Conservation (phyloP, 2,888 invertebrate genomes). For the Neoscelio sp. region DNA sequence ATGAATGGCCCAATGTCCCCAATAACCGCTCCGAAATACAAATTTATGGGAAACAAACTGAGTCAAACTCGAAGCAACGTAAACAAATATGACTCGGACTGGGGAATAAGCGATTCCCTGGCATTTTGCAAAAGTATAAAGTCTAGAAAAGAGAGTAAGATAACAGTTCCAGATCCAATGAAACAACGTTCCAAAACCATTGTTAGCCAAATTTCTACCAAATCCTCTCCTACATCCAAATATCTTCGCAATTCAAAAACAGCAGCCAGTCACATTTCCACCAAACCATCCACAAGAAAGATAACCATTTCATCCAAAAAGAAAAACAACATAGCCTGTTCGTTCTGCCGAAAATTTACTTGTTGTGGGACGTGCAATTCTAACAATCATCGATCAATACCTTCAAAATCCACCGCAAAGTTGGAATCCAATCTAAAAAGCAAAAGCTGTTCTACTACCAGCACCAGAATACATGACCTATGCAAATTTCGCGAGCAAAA, state of each 20-base stretch:
- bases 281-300: neutral
- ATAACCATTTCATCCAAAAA: conserved; percentile 45
- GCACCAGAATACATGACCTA: conserved; percentile 66
- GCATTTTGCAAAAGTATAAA: neutral
- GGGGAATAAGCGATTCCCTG: neutral
- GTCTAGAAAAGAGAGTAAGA: neutral
- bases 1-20: too few species aligned
- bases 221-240: conserved; percentile 11
- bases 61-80: neutral
- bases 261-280: neutral
- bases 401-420: neutral
- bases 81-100: conserved; percentile 9
- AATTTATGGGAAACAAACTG: conserved; percentile 75
- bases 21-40: conserved; percentile 77
- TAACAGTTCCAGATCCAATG: neutral
- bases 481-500: conserved; percentile 85
- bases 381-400: neutral
- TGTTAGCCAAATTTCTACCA: neutral
- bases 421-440: neutral
- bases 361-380: conserved; percentile 25
- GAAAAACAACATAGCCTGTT: conserved; percentile 6
- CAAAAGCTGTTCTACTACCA: conserved; percentile 1
- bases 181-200: conserved; percentile 9
- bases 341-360: conserved; percentile 30
- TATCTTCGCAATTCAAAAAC: too few species aligned